Evolutionary conservation across 2,888 invertebrate genomes (phyloP).

Genomic region (Rutpela maculata): DNA sequence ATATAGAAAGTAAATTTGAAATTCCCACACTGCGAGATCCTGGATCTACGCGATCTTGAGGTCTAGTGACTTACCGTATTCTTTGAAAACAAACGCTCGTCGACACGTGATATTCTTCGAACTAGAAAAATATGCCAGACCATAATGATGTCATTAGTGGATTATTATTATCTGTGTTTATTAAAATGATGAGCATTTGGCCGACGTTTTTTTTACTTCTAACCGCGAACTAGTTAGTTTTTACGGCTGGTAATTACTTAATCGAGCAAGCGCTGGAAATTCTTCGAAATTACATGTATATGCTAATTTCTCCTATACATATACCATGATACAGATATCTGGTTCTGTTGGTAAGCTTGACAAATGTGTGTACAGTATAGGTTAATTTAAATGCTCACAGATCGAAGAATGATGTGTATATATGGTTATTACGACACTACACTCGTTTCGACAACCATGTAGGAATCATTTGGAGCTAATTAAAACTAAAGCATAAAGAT

Average conservation of each 20-base stretch:
- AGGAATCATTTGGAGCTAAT: no score
- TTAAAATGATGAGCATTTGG: slow-evolving; percentile 39
- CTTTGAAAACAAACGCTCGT: slow-evolving; percentile 5
- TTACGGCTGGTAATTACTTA: slow-evolving; percentile 40
- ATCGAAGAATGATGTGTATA: no score
- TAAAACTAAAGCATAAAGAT: no score
- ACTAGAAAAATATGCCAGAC: not conserved
- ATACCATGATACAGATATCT: slow-evolving; percentile 7
- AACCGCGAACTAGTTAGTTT: slow-evolving; percentile 45
- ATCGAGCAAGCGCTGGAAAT: slow-evolving; percentile 16
- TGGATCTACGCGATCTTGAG: slow-evolving; percentile 37
- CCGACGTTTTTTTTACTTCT: slow-evolving; percentile 35
- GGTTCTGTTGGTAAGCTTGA: not conserved
- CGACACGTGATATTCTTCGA: not conserved
- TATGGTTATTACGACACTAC: no score
- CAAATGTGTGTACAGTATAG: not conserved
- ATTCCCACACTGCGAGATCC: slow-evolving; percentile 58
- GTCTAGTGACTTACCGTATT: slow-evolving; percentile 22
- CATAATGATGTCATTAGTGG: slow-evolving; percentile 4
- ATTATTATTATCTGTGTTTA: slow-evolving; percentile 31
- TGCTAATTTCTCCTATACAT: slow-evolving; percentile 21
- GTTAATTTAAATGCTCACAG: no score
- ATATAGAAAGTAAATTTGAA: slow-evolving; percentile 58
- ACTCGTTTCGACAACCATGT: no score
- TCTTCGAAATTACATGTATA: slow-evolving; percentile 18